A percentile compares a stretch with the other conserved stretches of the same genome.
Evolutionary conservation across 2,113 vertebrate genomes (phyloP).

Genomic region (Butorides virescens): DNA sequence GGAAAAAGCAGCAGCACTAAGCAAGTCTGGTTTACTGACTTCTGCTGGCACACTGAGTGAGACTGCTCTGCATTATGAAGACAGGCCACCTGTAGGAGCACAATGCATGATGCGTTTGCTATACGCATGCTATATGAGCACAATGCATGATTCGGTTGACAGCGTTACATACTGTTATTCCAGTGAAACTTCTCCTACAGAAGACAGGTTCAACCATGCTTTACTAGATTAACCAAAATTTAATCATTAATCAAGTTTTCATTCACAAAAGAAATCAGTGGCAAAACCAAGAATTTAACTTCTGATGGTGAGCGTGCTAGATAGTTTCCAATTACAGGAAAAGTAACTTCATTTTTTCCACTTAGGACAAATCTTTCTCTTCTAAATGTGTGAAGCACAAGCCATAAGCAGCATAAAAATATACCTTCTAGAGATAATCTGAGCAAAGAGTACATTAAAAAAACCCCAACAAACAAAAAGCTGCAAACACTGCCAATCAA

Average conservation of each 20-base stretch:
- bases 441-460: not conserved
- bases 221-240: not conserved
- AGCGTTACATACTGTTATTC: not conserved
- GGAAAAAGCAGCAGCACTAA: not conserved
- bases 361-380: not conserved
- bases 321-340: not conserved
- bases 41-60: not conserved
- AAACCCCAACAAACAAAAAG: not conserved
- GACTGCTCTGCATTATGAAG: not conserved
- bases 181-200: not conserved
- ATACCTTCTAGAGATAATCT: not conserved
- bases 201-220: not conserved
- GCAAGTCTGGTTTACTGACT: not conserved
- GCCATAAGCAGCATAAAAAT: not conserved
- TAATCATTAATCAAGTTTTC: not conserved
- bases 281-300: not conserved
- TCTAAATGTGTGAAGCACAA: not conserved
- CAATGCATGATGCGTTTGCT: too few species aligned
- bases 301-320: not conserved
- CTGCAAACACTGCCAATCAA: not conserved
- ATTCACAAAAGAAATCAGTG: not conserved
- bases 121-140: not conserved
- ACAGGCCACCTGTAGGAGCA: not conserved
- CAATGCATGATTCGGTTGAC: fast-evolving
- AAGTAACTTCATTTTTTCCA: not conserved